Evolutionary conservation across 2,888 invertebrate species (phyloP).

Genomic region (Pyrrhosoma nymphula): DNA sequence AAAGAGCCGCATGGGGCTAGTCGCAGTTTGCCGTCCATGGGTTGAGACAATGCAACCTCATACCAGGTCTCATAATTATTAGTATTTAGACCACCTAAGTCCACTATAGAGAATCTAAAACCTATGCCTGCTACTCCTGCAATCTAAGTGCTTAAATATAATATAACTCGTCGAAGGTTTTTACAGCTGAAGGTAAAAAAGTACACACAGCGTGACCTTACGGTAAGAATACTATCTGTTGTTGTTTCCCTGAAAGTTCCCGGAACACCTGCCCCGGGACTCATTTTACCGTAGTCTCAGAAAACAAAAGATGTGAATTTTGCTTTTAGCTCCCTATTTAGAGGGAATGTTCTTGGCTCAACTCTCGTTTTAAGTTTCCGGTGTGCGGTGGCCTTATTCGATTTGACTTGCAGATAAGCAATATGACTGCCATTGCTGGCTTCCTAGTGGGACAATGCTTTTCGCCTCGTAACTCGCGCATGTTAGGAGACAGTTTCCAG

Average conservation of each 20-base stretch:
- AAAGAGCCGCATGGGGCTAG: too few species aligned
- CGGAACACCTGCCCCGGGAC: not conserved
- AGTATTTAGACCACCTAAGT: too few species aligned
- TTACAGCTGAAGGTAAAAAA: too few species aligned
- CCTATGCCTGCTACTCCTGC: too few species aligned
- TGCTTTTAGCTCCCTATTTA: not conserved
- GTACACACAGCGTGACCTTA: too few species aligned
- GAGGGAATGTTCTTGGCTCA: not conserved
- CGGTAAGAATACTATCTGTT: too few species aligned
- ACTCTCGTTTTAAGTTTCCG: not conserved
- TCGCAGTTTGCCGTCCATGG: too few species aligned
- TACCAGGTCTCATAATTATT: too few species aligned
- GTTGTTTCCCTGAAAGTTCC: not conserved
- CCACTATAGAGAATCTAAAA: too few species aligned
- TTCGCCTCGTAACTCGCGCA: not conserved
- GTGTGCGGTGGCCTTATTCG: not conserved
- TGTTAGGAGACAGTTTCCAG: not conserved
- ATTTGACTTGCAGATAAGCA: not conserved
- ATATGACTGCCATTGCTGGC: not conserved
- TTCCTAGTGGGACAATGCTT: not conserved
- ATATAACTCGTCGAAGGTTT: too few species aligned
- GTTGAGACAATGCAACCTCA: too few species aligned
- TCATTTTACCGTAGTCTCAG: not conserved
- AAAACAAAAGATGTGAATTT: not conserved
- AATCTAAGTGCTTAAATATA: too few species aligned